Base-by-base conservation (phyloP, 2,888 invertebrate genomes). In the Synanthedon vespiformis region DNA sequence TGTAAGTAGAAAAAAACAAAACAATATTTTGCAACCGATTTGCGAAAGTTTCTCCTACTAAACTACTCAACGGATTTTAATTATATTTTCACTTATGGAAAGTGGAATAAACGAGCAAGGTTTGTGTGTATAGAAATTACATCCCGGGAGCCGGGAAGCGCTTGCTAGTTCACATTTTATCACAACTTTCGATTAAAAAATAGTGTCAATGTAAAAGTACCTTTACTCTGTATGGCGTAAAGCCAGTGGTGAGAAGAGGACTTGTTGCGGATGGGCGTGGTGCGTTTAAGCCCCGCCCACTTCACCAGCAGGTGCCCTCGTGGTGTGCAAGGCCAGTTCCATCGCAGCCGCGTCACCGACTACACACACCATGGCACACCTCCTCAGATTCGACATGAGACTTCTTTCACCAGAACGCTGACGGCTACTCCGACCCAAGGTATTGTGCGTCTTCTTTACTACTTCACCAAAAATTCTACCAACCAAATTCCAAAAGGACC, bases 371-470 rank as follows among this genome's bases (percentile, higher is more conserved):
- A 88, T 88, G 88, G 70, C 83, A 57, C 76, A 78, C 58, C 67
- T 84, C 55, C 79, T 87, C 58, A 77, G 81, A 62, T 80, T 88
- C 70, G 86, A 88, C 69, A 76, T 84, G 80, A 74, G 83, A 59
- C 69, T 87, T 56, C 76, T 88, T 49, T 85, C 87, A 50, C 88
- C 88, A 64, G 88, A 88, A 68, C 88, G 88, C 88, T 88, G 88
- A 88, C 88, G 87, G 63, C 80, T 88, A 81, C 88, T 88, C 57
- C 79, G 80, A 65, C 80, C 66, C 67, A 86, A 86, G 88, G 88
- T 88, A 58, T 10, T 34, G 34, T 34, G 34, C 10, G 34, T 34
- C 34, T 34, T 34, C 10, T 34, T 34, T 34, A 34, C 2, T 34
- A 10, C 10, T 10, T 10, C 0, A 34, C 34, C 8, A 34, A 34